Base-by-base conservation (phyloP, 2,113 vertebrate species). In the Nothocercus julius region DNA sequence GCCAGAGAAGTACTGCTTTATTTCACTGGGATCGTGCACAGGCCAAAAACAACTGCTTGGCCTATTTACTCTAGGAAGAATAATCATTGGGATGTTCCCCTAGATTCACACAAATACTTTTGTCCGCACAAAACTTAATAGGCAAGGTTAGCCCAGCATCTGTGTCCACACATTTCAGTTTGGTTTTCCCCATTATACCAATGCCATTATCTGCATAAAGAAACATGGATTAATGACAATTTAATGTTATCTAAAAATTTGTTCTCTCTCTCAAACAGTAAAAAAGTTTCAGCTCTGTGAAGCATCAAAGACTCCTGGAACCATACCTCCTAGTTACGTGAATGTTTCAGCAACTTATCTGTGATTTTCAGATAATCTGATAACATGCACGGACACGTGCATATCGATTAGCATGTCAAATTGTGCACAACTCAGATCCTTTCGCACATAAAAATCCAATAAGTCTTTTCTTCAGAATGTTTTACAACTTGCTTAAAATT, bases 351-450 rank as follows among this genome's bases (percentile, higher is more conserved):
- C 44, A 36, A 40, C 14, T 18, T 76, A 25, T 54, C 32, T 1
- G 1, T 5, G 17, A 62, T 64, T 11, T 72, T 77, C 19, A 6
- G 5, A 20, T 62, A 53, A 77, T 58, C 84, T 34, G 22, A 61
- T 86, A 84, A 30, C 7, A 56, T 7, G 3, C 7, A 45, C 1
- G 15, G 75, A 27, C 28, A 72, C 0, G 2, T 9, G 19, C 32
- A 44, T 7, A 20, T 42, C 24, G 21, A 24, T 0, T 0, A 4
- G 7, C 7, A 6, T 32, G 64, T 40, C 27, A 49, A n/a, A 30
- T 85, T 63, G 14, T 51, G 11, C 18, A 74, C 9, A 67, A 62
- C 12, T 74, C 17, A n/a, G 11, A 68, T 30, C 75, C n/a, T 66
- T 14, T 75, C 38, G 51, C 32, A 75, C 5, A 34, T 12, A 70